Conservation (phyloP, 92 coral and sea anemone genomes). For the Epizoanthus scotinus region DNA sequence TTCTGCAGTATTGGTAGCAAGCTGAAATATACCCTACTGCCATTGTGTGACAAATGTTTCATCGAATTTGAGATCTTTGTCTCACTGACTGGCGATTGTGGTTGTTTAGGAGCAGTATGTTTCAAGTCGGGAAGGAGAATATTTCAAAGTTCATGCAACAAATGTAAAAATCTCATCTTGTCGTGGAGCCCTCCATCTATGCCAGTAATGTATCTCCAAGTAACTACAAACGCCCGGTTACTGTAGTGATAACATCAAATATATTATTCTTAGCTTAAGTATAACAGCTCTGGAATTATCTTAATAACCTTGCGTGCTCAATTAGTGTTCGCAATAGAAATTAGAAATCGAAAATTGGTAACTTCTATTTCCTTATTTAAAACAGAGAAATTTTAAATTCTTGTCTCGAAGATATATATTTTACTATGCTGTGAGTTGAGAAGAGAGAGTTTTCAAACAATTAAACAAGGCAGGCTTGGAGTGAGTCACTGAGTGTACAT, state of each 20-base stretch:
- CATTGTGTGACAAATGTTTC: neutral
- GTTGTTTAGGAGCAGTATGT: no score
- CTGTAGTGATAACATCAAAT: neutral
- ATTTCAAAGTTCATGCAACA: neutral
- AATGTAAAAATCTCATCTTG: no score
- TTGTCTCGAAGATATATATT: conserved; percentile 34
- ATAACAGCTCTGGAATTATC: neutral
- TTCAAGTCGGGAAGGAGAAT: neutral
- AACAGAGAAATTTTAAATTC: conserved; percentile 29
- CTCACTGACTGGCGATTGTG: neutral
- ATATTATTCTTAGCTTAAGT: neutral
- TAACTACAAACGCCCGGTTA: neutral
- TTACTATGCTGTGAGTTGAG: conserved; percentile 38
- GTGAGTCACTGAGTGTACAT: conserved; percentile 45
- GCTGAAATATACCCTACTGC: neutral
- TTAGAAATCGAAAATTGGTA: conserved; percentile 12
- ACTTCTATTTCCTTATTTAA: conserved; percentile 21
- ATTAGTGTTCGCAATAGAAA: neutral
- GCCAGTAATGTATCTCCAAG: no score
- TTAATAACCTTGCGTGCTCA: conserved; percentile 23
- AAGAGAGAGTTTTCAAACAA: neutral
- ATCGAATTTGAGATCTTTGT: neutral
- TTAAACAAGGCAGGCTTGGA: neutral
- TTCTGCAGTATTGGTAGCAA: conserved; percentile 1
- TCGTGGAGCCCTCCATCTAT: no score